Evolutionary conservation across 2,888 invertebrate species (phyloP), one percentile per base, ranked within the genome.

Genomic region (Chloroclysta siterata): DNA sequence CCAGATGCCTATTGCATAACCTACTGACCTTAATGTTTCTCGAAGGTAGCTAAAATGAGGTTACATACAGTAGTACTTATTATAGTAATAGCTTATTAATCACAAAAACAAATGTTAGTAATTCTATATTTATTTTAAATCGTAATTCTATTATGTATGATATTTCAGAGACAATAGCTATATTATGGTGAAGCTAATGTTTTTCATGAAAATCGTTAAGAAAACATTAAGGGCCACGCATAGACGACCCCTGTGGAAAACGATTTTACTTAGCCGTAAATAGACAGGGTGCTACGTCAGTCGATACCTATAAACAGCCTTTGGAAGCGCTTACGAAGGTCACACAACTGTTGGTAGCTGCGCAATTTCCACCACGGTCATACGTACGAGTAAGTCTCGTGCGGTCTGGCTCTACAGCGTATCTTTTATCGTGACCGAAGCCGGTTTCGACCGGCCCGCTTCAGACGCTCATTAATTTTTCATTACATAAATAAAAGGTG

Each of bases 1-100:
- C 28, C 14, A 47, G 22, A 22, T 28, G 46, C 39, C 29, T n/a
- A 55, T 15, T 44, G 14, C 14, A 54, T 29, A 42, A 53, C 42
- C 46, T 65, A 68, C 66, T 71, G 55, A 68, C 63, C 69, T 65
- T 62, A 68, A 62, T 67, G 33, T 53, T 62, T 60, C 29, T 58
- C 17, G 10, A 42, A 47, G 52, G 60, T 55, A 59, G 60, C 44
- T 44, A 11, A 14, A 44, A 15, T 44, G 15, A 44, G 44, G 44
- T 15, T 44, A 17, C 46, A 2, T 8, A 11, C 8, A 39, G 36
- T 10, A 2, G 11, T 39, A 39, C 36, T 39, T 39, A 11, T 39
- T 8, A 11, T 11, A n/a, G n/a, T n/a, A n/a, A n/a, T n/a, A n/a
- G n/a, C n/a, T n/a, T 11, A 33, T 33, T 7, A 8, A 1, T 33